Conservation (phyloP, 2,113 vertebrate genomes). For the Passerina amoena region DNA sequence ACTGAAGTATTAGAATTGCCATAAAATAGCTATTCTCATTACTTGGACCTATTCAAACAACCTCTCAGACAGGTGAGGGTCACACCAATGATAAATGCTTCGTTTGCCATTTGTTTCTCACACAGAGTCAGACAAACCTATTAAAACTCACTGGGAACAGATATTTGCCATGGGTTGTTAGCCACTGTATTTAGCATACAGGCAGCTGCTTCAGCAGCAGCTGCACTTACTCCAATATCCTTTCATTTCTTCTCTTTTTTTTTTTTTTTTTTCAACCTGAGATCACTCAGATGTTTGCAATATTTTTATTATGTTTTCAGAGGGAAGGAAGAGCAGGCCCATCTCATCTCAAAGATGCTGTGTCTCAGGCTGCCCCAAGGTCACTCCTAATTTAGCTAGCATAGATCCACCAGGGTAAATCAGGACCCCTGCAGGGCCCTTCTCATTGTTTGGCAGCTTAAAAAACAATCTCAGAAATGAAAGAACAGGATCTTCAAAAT, state of each 20-base stretch:
- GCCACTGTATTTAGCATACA: not conserved
- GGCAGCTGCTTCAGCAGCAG: not conserved
- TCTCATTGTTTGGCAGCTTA: not conserved
- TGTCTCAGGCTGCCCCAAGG: not conserved
- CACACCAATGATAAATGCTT: not conserved
- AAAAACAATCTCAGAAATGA: not conserved
- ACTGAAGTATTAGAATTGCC: not conserved
- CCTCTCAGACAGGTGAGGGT: not conserved
- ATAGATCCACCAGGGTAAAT: not conserved
- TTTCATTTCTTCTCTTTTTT: not conserved
- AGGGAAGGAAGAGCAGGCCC: not conserved
- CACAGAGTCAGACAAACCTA: not conserved
- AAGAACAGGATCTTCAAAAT: not conserved
- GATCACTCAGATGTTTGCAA: not conserved
- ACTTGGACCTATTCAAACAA: not conserved
- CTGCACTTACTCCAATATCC: not conserved
- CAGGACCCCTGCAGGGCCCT: not conserved
- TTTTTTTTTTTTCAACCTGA: too few species aligned
- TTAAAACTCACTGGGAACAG: not conserved
- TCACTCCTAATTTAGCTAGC: not conserved
- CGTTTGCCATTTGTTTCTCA: not conserved
- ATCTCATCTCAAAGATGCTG: not conserved
- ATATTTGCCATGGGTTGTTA: not conserved
- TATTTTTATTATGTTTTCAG: not conserved
- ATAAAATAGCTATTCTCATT: not conserved